A percentile compares a stretch with the other conserved stretches of the same genome.
phyloP scores from a whole-genome alignment of 1,140 invertebrate species.

The Mycetomoellerius zeteki region DNA sequence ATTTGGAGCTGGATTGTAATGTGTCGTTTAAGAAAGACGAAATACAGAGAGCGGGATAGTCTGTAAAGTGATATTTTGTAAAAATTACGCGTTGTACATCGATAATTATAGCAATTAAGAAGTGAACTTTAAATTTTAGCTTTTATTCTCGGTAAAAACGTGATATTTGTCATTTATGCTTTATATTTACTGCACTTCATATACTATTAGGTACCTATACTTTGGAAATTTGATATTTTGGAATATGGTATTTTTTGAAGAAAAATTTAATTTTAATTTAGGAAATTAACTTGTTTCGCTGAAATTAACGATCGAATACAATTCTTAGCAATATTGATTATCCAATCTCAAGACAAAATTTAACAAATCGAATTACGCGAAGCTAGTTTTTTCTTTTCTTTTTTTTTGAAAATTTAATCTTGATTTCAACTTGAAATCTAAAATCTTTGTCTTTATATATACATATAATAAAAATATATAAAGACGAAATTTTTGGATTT shows the following conservation, averaged over 20 bases:
- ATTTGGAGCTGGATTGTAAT: not conserved
- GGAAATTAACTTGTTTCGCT: not conserved
- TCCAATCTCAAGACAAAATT: not conserved
- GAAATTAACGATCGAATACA: not conserved
- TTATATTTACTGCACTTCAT: not conserved
- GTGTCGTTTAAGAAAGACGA: not conserved
- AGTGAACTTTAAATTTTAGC: not conserved
- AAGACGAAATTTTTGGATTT: not conserved
- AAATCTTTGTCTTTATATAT: too few species aligned
- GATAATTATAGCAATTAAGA: not conserved
- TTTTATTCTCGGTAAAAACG: not conserved
- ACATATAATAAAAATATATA: not conserved
- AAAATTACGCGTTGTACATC: not conserved
- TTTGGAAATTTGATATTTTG: not conserved
- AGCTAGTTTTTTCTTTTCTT: not conserved
- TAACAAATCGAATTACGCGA: not conserved
- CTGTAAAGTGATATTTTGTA: not conserved
- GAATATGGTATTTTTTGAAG: not conserved
- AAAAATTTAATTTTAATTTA: constrained; percentile 1
- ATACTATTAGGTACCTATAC: not conserved
- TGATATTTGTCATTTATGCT: not conserved
- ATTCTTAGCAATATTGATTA: not conserved
- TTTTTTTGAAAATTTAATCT: too few species aligned
- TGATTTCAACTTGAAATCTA: too few species aligned
- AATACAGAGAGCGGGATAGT: not conserved